These are phyloP conservation scores for Pseudocheirus occidentalis DNA, from an alignment of 2,797 vertebrate species.

Conservation along the genomic window DNA sequence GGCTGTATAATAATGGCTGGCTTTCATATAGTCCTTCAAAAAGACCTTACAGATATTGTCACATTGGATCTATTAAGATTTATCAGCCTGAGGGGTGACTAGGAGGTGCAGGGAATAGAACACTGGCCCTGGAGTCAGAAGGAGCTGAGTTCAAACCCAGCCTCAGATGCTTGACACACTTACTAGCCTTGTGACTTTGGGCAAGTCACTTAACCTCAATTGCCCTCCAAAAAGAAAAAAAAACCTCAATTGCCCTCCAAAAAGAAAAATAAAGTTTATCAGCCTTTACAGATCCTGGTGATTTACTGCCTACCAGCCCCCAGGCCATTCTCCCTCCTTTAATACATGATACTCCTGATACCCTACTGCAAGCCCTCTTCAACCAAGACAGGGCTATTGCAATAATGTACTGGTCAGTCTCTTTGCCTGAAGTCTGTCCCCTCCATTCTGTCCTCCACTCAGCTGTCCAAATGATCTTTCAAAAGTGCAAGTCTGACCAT, in stretches of 20 bases:
- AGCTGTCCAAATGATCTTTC: background rate
- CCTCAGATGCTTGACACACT: no score
- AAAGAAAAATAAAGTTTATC: background rate
- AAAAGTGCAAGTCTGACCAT: background rate
- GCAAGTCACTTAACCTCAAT: no score
- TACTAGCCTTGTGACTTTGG: no score
- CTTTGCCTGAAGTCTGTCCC: background rate
- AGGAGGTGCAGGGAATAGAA: no score
- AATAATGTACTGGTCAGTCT: background rate
- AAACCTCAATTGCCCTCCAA: no score
- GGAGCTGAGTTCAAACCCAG: no score
- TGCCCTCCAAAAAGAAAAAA: no score
- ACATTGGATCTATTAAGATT: background rate
- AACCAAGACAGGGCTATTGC: background rate
- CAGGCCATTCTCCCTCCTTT: background rate
- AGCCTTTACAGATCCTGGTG: background rate
- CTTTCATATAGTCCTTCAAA: background rate
- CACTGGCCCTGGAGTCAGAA: no score
- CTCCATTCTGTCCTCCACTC: background rate
- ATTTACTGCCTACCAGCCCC: background rate
- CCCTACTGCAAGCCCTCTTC: background rate
- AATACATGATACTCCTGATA: background rate
- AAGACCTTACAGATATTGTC: background rate
- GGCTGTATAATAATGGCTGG: background rate
- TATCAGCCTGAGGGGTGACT: background rate